Conservation (phyloP, 2,797 vertebrate species). For the Phalanger gymnotis region DNA sequence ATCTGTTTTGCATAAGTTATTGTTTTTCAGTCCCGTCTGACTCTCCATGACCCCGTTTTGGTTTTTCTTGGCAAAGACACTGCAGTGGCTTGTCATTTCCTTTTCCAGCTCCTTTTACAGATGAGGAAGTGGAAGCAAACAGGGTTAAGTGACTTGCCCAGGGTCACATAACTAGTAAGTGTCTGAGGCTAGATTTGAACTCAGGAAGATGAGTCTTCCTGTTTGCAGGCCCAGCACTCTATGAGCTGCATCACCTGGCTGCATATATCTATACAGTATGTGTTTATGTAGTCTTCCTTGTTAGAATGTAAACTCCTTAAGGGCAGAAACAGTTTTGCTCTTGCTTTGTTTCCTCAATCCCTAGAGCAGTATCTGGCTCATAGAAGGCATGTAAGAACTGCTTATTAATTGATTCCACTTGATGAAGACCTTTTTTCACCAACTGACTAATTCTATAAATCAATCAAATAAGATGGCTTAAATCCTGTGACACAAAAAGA, state of each 20-base stretch:
- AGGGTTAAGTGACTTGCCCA: too few species aligned
- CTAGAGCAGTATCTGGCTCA: background rate
- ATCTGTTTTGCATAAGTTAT: too few species aligned
- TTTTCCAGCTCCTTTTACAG: too few species aligned
- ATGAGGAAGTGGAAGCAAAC: too few species aligned
- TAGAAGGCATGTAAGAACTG: background rate
- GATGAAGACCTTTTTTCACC: background rate
- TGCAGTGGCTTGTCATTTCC: too few species aligned
- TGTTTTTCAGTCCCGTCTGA: too few species aligned
- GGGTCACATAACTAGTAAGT: too few species aligned
- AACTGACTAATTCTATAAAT: background rate
- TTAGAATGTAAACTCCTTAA: background rate
- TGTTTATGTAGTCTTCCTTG: background rate
- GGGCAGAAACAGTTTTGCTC: background rate
- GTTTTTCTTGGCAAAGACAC: too few species aligned
- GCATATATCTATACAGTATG: background rate
- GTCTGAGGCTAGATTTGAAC: too few species aligned
- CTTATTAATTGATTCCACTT: background rate
- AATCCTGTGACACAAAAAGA: background rate
- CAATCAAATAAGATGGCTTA: background rate
- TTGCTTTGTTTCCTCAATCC: background rate
- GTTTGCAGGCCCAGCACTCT: background rate
- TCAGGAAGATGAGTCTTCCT: background rate
- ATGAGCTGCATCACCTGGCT: background rate
- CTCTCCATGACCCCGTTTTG: too few species aligned